Base-by-base conservation (phyloP, 1,140 invertebrate species). In the Coenobita brevimanus region DNA sequence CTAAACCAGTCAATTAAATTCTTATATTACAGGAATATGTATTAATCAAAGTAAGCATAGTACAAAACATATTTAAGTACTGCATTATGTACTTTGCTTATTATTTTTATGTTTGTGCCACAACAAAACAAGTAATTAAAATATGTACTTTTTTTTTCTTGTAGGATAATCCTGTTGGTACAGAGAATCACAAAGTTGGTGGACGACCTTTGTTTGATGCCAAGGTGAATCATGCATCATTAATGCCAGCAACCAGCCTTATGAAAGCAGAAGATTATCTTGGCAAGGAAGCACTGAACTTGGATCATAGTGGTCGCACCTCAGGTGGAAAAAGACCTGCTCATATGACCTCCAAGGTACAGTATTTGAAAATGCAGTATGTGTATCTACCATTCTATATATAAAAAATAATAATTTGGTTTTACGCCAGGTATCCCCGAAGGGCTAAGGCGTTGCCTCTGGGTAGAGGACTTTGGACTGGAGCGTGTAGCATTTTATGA, bases 181-280 rank as follows among this genome's bases (percentile, higher is more conserved):
- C 92, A 33, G 94, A 94, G 27, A 94, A 93, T 78, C 94, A 94
- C 50, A 92, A 92, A 86, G 94, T 94, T 89, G 92, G 93, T 90
- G 93, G 93, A 69, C 91, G 92, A 33, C 91, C 93, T 83, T 88
- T 94, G 81, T 94, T 94, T 91, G 92, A 92, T 69, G 92, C 94
- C 0, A 92, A 92, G 89, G 91, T 93, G 62, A 92, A 92, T 76
- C 93, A 94, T 92, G 94, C 93, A 3, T 93, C 93, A n/a, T 91
- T 94, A 17, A 92, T 94, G 36, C 93, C 94, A 27, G 91, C 93
- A 1, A 91, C 92, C 80, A 93, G 93, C 13, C 90, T 94, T 8
- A 92, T 94, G 84, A 93, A 93, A 90, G 93, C 92, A 38, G 92
- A 92, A 21, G 93, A 93, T 80, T 93, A 92, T 90, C 87, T 91